Base-by-base conservation (phyloP, 2,113 vertebrate genomes). In the Kryptolebias marmoratus region DNA sequence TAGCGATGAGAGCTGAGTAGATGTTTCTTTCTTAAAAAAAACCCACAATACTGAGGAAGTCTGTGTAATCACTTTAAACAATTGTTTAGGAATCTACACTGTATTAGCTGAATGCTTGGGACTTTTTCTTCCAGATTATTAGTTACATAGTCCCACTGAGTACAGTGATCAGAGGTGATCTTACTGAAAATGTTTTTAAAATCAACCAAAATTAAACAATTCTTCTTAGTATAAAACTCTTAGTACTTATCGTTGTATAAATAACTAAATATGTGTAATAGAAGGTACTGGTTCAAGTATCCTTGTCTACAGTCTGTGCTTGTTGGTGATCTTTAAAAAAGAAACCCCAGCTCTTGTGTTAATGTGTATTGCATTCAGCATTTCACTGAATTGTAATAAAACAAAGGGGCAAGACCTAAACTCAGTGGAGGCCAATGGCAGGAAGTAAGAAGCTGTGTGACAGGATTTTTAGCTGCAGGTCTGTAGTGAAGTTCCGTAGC, bases 401-500 rank as follows among this genome's bases (percentile, higher is more conserved):
- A 67, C 48, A 49, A 53, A 71, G 54, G 42, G 42, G 39, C 75
- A 44, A 79, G 68, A 71, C 73, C 60, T 39, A 74, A 80, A 80
- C 59, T 73, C 57, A 32, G 57, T 27, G 13, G 61, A 79, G 36
- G 45, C 69, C 75, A 58, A 83, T 54, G 62, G 82, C 67, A 74
- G 58, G 64, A 72, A 87, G 65, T 22, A 63, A 73, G 67, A 77
- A 82, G 83, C 79, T 56, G 58, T 16, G 16, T 61, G 70, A 48
- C 47, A 58, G 52, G 77, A 76, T 86, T 70, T 82, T 79, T 64
- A 61, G 80, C 54, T 79, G 73, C 47, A 39, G 80, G 75, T 68
- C 72, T 82, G 75, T 73, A 78, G 69, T 62, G 79, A 78, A 88
- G 86, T 86, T 75, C 77, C 73, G 63, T 75, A 66, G 78, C 81